phyloP scores from a whole-genome alignment of 1,140 invertebrate species.

The Drosophila ananassae region DNA sequence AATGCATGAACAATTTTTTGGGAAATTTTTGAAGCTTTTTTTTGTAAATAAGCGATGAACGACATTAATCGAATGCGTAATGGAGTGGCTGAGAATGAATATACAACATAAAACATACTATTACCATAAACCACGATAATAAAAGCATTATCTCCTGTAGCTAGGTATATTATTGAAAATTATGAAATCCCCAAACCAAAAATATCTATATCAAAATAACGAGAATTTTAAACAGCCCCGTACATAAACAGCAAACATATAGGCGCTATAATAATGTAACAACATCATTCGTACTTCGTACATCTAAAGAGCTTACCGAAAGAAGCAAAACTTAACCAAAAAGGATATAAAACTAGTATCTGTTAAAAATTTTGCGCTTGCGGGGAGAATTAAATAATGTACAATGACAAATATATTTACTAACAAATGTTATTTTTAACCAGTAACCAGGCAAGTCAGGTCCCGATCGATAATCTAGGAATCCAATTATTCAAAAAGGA shows the following conservation, averaged over 20 bases:
- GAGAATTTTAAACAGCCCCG: constrained; percentile 64
- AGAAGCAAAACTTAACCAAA: constrained; percentile 32
- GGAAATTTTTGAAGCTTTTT: constrained; percentile 78
- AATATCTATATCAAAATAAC: constrained; percentile 57
- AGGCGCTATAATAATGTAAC: constrained; percentile 34
- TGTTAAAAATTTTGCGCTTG: constrained; percentile 66
- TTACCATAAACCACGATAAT: constrained; percentile 8
- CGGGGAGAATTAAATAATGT: constrained; percentile 40
- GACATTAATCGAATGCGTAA: constrained; percentile 10
- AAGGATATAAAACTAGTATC: constrained; percentile 40
- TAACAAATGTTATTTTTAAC: constrained; percentile 58
- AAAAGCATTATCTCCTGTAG: constrained; percentile 50
- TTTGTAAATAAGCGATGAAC: constrained; percentile 18
- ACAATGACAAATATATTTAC: constrained; percentile 48
- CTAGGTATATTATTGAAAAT: constrained; percentile 74
- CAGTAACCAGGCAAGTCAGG: constrained; percentile 15
- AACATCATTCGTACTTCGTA: constrained; percentile 61
- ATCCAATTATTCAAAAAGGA: constrained; percentile 40
- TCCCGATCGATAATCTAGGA: constrained; percentile 31
- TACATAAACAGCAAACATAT: constrained; percentile 38
- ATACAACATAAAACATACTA: constrained; percentile 27
- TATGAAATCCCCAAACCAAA: constrained; percentile 49
- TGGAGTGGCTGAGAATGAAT: not conserved
- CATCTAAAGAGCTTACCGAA: constrained; percentile 69
- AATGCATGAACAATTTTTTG: constrained; percentile 64